Conservation (phyloP, 53 echinoderm and acorn worm genomes). For the Temnopleurus reevesii region DNA sequence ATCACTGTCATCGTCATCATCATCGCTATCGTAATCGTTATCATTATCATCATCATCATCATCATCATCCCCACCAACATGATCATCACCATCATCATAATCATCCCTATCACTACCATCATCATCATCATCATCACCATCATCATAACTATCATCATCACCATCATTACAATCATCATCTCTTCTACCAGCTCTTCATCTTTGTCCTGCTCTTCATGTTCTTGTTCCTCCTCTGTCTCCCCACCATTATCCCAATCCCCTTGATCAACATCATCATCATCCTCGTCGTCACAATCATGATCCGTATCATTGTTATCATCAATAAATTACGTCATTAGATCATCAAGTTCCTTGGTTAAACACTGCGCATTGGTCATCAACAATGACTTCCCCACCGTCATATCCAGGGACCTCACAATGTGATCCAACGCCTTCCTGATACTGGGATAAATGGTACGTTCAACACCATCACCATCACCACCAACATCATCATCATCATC, state of each 20-base stretch:
- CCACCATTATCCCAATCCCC: too few species aligned
- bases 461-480: constrained; percentile 8
- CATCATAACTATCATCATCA: neutral
- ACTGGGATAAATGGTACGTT: constrained; percentile 82
- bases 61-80: neutral
- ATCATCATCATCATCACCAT: too few species aligned
- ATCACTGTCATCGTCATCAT: neutral
- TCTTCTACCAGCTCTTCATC: too few species aligned
- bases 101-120: neutral
- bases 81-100: neutral
- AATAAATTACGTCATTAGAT: constrained; percentile 98
- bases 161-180: neutral
- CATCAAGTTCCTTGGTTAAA: constrained; percentile 94
- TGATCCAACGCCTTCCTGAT: constrained; percentile 88
- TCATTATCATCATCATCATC: constrained; percentile 6
- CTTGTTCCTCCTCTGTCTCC: too few species aligned
- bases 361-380: constrained; percentile 98
- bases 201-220: too few species aligned
- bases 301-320: neutral
- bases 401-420: constrained; percentile 82
- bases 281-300: neutral
- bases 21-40: neutral
- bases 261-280: neutral
- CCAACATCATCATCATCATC: constrained; percentile 38
- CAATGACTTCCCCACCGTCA: constrained; percentile 83